phyloP scores from a whole-genome alignment of 2,797 vertebrate genomes.

The Glyptemys insculpta region DNA sequence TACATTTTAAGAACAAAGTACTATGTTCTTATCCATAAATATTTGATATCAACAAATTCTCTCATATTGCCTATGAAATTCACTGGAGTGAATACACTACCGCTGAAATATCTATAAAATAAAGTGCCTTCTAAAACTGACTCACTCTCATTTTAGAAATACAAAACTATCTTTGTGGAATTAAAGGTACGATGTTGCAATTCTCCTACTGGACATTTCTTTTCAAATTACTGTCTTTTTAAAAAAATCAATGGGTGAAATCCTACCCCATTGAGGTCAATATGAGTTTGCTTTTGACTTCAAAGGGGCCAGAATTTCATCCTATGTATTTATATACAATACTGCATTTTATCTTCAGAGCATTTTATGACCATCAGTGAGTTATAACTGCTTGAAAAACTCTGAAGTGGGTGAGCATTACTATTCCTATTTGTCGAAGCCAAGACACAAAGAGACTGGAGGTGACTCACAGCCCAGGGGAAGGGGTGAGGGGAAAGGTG shows the following conservation, averaged over 20 bases:
- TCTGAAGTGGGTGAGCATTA: not conserved
- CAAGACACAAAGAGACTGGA: not conserved
- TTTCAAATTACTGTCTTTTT: not conserved
- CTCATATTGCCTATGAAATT: not conserved
- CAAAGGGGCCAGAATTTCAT: not conserved
- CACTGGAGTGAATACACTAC: not conserved
- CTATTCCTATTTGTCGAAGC: not conserved
- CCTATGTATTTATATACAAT: not conserved
- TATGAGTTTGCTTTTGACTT: not conserved
- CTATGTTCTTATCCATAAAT: not conserved
- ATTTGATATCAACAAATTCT: not conserved
- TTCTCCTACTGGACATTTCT: not conserved
- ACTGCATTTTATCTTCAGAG: not conserved
- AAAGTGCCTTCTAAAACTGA: rapidly evolving
- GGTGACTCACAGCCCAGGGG: too few relatives aligned
- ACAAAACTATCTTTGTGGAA: not conserved
- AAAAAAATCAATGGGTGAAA: rapidly evolving
- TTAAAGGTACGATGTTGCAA: not conserved
- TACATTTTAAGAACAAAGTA: not conserved
- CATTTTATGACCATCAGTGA: not conserved
- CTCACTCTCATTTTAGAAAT: not conserved
- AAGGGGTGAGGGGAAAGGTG: not conserved
- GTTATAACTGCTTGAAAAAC: not conserved
- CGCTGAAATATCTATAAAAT: not conserved
- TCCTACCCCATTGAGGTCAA: not conserved